Evolutionary conservation across 2,113 vertebrate species (phyloP).

Genomic region (Pygoscelis antarcticus): DNA sequence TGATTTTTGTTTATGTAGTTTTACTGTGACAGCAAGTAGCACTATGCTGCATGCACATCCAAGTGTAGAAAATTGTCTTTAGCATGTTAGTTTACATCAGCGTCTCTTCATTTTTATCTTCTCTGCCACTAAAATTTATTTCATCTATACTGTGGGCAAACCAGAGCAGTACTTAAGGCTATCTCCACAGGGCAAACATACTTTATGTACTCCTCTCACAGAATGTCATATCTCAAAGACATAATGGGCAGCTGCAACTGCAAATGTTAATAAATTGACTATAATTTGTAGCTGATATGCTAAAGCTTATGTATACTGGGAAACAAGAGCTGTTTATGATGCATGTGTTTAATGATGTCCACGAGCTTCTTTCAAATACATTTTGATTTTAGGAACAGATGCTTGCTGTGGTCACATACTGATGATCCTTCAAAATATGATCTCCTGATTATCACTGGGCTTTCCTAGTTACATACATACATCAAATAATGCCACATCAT

Average conservation of each 20-base stretch:
- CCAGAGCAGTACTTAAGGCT: not conserved
- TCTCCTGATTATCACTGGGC: not conserved
- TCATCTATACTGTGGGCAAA: not conserved
- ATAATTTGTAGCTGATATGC: not conserved
- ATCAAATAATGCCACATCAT: not conserved
- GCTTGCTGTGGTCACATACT: not conserved
- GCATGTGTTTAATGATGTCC: not conserved
- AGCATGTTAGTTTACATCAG: not conserved
- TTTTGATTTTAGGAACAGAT: not conserved
- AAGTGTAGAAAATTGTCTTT: not conserved
- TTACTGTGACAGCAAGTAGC: not conserved
- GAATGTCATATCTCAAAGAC: not conserved
- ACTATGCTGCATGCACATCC: not conserved
- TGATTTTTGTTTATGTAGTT: not conserved
- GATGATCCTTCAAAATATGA: not conserved
- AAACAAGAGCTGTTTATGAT: not conserved
- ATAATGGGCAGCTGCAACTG: not conserved
- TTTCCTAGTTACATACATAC: not conserved
- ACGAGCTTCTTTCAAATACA: not conserved
- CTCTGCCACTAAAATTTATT: not conserved
- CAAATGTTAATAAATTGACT: not conserved
- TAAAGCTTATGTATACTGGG: not conserved
- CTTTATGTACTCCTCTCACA: not conserved
- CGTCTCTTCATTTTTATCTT: not conserved
- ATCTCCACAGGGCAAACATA: not conserved